Conservation (phyloP, 2,113 vertebrate species). For the Ciconia maguari region DNA sequence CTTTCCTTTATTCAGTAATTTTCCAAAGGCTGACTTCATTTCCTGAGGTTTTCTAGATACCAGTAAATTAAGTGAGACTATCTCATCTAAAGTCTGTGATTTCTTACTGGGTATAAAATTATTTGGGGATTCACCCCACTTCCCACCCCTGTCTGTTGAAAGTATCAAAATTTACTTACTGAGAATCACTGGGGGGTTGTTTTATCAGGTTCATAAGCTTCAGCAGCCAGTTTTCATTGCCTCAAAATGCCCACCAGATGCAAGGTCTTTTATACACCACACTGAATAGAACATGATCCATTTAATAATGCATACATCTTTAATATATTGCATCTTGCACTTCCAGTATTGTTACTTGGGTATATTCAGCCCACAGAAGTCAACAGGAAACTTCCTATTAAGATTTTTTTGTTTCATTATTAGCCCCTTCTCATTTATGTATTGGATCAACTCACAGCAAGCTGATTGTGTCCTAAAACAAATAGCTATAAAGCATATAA, state of each 20-base stretch:
- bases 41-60: slow-evolving; percentile 53
- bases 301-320: background rate
- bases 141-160: background rate
- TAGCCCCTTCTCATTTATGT: background rate
- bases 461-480: background rate
- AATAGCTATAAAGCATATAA: background rate
- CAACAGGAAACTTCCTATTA: background rate
- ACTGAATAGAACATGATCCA: background rate
- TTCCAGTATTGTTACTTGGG: background rate
- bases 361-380: background rate
- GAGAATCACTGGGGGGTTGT: background rate
- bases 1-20: slow-evolving; percentile 26
- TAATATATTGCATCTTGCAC: background rate
- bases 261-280: background rate
- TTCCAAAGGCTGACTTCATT: slow-evolving; percentile 52
- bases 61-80: slow-evolving; percentile 21
- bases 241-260: background rate
- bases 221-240: background rate
- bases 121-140: background rate
- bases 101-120: background rate
- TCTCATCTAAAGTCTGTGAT: background rate
- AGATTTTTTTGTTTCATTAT: background rate
- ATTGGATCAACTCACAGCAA: background rate
- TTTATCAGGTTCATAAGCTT: background rate
- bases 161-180: background rate